Evolutionary conservation across 1,140 invertebrate species (phyloP).

Genomic region (Linepithema humile): DNA sequence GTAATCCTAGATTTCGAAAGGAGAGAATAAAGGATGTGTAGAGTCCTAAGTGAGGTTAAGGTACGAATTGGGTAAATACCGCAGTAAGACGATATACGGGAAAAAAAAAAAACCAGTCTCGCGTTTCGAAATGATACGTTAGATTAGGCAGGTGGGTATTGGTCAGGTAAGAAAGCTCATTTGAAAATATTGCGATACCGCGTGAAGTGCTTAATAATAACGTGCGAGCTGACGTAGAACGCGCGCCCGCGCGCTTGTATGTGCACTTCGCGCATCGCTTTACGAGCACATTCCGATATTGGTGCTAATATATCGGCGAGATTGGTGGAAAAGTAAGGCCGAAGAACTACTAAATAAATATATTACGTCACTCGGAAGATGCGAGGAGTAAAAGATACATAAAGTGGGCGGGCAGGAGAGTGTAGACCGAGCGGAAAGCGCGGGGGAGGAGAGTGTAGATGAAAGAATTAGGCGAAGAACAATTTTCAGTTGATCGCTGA

Average conservation of each 20-base stretch:
- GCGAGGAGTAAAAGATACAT: too few species aligned
- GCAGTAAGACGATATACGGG: too few species aligned
- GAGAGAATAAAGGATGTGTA: neutral
- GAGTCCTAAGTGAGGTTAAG: neutral
- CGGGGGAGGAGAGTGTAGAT: too few species aligned
- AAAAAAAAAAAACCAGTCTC: neutral
- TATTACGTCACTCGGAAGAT: too few species aligned
- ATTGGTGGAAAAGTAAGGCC: too few species aligned
- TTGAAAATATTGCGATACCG: neutral
- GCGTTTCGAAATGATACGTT: neutral
- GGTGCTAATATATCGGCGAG: neutral
- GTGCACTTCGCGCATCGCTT: neutral
- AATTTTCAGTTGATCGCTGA: too few species aligned
- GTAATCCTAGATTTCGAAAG: neutral
- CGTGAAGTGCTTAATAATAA: neutral
- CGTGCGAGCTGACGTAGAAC: neutral
- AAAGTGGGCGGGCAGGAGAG: too few species aligned
- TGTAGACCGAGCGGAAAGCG: too few species aligned
- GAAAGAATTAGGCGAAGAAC: too few species aligned
- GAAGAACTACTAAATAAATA: too few species aligned
- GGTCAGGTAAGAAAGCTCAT: neutral
- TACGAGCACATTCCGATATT: neutral
- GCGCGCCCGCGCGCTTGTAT: too few species aligned
- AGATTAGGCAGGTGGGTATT: neutral
- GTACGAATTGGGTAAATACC: neutral